Evolutionary conservation across 2,888 invertebrate genomes (phyloP).

Genomic region (Oxytorus armatus): DNA sequence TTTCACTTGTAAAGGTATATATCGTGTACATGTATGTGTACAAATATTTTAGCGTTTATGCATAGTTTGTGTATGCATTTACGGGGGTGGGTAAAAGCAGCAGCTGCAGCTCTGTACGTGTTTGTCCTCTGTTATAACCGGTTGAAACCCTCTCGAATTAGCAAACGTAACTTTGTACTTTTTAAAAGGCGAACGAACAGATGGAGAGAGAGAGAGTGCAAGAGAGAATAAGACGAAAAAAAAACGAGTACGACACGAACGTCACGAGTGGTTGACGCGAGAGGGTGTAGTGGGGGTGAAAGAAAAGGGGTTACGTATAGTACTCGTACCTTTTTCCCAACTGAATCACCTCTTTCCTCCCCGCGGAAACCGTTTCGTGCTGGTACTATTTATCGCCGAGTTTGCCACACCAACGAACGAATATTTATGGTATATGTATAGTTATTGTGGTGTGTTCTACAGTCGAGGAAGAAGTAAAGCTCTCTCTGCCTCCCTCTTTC

Average conservation of each 20-base stretch:
- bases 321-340: neutral
- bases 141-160: slow-evolving; percentile 32
- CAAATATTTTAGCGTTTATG: slow-evolving; percentile 4
- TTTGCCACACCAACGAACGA: slow-evolving; percentile 39
- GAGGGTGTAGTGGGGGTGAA: slow-evolving; percentile 26
- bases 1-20: neutral
- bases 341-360: slow-evolving; percentile 2
- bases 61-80: slow-evolving; percentile 12
- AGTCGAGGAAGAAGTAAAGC: neutral
- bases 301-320: slow-evolving; percentile 8
- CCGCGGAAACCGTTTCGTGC: slow-evolving; percentile 25
- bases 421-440: slow-evolving; percentile 11
- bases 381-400: slow-evolving; percentile 49
- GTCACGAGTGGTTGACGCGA: slow-evolving; percentile 39
- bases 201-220: neutral
- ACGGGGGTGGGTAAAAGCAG: slow-evolving; percentile 1
- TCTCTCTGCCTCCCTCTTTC: neutral
- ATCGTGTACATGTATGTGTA: neutral
- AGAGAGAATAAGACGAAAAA: slow-evolving; percentile 5
- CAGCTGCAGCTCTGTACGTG: slow-evolving; percentile 28
- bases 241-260: slow-evolving; percentile 39
- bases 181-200: slow-evolving; percentile 22
- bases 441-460: neutral
- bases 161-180: slow-evolving; percentile 49
- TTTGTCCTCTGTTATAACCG: slow-evolving; percentile 28